Base-by-base conservation (phyloP, 2,888 invertebrate species). In the Tachina fera region DNA sequence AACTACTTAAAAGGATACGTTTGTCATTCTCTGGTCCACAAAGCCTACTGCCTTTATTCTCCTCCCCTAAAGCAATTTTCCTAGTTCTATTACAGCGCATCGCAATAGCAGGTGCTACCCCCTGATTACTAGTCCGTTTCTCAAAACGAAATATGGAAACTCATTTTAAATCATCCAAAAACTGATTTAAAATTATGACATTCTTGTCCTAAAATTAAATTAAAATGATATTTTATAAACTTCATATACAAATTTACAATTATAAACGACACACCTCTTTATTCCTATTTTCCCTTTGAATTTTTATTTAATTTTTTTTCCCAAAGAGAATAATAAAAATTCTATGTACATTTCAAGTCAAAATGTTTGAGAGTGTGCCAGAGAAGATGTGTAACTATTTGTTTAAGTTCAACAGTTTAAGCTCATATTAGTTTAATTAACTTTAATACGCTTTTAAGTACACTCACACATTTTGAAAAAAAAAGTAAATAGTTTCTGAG, bases 401-500 rank as follows among this genome's bases (percentile, higher is more conserved):
- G 63, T 16, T 70, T 78, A 31, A 74, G 56, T 71, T 75, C 71
- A 82, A 79, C 75, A 71, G 22, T 71, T 79, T 63, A 86, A 82
- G 72, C 79, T 82, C 60, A 51, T 74, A 58, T 78, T 74, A 79
- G 45, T 82, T 86, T 82, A 86, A 82, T 86, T 86, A 86, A 86
- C 85, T 82, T 76, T 75, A 82, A 83, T 82, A 60, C 51, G 79
- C 81, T 81, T 80, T 84, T 74, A 77, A 77, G 61, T 67, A 81
- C 39, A 63, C 16, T 65, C n/a, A 31, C 11, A 10, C 13, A 41
- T 49, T 19, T 43, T 39, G 8, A 60, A 71, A 76, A 70, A 45
- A 70, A 75, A 61, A 1, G 19, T 39, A 77, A 58, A 65, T 58
- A 65, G 43, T 63, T 47, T 45, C n/a, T 8, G 43, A 56, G n/a